phyloP scores from a whole-genome alignment of 2,113 vertebrate species.

The Ellobius talpinus region DNA sequence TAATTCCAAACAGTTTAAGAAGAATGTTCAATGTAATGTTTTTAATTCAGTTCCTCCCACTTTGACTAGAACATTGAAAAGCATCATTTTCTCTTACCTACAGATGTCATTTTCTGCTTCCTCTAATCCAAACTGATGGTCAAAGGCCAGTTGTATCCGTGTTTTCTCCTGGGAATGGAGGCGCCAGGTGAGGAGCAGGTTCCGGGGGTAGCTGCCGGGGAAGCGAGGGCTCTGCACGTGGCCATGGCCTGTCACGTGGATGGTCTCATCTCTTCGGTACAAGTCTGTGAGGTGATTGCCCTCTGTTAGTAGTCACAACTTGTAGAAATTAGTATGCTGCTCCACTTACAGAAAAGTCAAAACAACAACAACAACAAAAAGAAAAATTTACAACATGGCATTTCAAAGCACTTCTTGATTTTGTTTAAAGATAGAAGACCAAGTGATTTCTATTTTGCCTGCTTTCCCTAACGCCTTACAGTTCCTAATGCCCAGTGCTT shows the following conservation, averaged over 20 bases:
- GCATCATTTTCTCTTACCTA: conserved; percentile 89
- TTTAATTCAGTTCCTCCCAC: neutral
- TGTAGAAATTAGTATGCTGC: conserved; percentile 92
- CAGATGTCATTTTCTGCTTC: conserved; percentile 96
- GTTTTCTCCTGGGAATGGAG: conserved; percentile 92
- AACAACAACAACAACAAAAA: conserved; percentile 37
- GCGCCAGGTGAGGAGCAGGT: conserved; percentile 95
- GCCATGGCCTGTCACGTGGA: conserved; percentile 91
- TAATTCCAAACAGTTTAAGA: neutral
- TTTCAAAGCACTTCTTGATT: conserved; percentile 45
- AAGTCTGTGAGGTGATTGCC: conserved; percentile 98
- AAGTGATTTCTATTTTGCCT: neutral
- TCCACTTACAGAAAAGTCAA: conserved; percentile 88
- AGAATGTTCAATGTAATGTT: neutral
- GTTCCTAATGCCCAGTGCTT: neutral
- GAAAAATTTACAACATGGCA: conserved; percentile 84
- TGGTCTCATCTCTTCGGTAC: conserved; percentile 94
- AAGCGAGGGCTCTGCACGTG: conserved; percentile 95
- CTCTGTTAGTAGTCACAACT: conserved; percentile 96
- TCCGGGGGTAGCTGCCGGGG: conserved; percentile 96
- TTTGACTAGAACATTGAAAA: neutral
- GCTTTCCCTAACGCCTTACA: neutral
- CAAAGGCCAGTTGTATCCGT: conserved; percentile 95
- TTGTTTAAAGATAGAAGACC: neutral
- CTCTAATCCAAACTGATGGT: conserved; percentile 95